These are phyloP conservation scores for Poeciliopsis turrubarensis DNA, from an alignment of 2,113 vertebrate species.

Conservation along the genomic window DNA sequence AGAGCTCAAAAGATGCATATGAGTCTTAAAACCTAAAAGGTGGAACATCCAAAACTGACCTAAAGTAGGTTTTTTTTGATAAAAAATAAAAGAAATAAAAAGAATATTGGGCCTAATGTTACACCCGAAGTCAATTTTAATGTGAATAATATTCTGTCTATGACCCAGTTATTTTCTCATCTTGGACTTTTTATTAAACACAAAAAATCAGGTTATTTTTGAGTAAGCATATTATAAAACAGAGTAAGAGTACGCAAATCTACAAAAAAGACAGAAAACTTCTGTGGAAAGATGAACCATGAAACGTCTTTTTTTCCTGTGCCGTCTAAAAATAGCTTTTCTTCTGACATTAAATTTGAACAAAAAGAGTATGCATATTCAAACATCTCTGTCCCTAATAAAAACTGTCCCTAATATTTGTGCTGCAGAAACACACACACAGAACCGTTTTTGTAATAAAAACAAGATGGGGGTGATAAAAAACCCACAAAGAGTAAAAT, in stretches of 20 bases:
- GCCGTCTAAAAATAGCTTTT: not conserved
- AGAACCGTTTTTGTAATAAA: not conserved
- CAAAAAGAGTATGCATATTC: not conserved
- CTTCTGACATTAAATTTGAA: too few relatives aligned
- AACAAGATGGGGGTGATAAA: not conserved
- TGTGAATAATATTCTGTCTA: not conserved
- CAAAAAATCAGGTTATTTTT: not conserved
- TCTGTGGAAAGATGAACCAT: too few relatives aligned
- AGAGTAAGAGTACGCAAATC: not conserved
- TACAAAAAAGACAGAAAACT: not conserved
- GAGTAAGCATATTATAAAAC: not conserved
- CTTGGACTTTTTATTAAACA: not conserved
- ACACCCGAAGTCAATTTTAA: not conserved
- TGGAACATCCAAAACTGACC: not conserved
- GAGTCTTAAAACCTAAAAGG: too few relatives aligned
- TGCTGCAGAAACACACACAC: not conserved
- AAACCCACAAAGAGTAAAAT: not conserved
- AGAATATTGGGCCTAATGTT: not conserved
- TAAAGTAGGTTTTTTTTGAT: not conserved
- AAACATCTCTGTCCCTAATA: not conserved
- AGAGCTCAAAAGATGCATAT: too few relatives aligned
- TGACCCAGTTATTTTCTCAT: not conserved
- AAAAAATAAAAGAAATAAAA: too few relatives aligned
- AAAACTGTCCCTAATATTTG: not conserved
- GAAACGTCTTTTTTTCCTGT: too few relatives aligned